These are phyloP conservation scores for Pagetopsis macropterus DNA, from an alignment of 2,797 vertebrate species.

Conservation along the genomic window DNA sequence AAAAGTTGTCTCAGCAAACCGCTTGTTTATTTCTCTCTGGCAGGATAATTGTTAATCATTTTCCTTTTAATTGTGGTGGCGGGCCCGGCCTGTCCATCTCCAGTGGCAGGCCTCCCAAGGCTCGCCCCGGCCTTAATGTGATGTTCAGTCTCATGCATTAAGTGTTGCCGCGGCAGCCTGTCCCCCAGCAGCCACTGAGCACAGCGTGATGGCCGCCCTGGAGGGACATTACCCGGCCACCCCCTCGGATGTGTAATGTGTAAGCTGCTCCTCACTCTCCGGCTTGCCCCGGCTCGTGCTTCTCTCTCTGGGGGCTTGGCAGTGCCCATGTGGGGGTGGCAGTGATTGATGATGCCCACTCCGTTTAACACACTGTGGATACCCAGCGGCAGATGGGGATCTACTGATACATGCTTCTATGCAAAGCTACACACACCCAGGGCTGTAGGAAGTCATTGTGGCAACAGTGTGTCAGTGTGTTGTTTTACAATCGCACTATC, in stretches of 20 bases:
- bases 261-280: slow-evolving; percentile 68
- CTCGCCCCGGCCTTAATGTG: slow-evolving; percentile 72
- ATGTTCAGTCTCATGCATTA: slow-evolving; percentile 69
- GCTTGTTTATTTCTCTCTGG: slow-evolving; percentile 68
- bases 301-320: slow-evolving; percentile 76
- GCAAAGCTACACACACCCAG: slow-evolving; percentile 44
- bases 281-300: slow-evolving; percentile 64
- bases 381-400: slow-evolving; percentile 73
- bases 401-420: slow-evolving; percentile 67
- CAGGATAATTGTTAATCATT: slow-evolving; percentile 77
- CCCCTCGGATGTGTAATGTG: slow-evolving; percentile 75
- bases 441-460: slow-evolving; percentile 52
- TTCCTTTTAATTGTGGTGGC: slow-evolving; percentile 76
- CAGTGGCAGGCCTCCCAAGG: slow-evolving; percentile 66
- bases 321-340: slow-evolving; percentile 76
- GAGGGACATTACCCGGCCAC: slow-evolving; percentile 73
- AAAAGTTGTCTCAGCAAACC: slow-evolving; percentile 61
- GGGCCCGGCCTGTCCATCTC: slow-evolving; percentile 68
- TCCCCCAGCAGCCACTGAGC: slow-evolving; percentile 68
- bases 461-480: slow-evolving; percentile 38
- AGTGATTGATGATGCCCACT: slow-evolving; percentile 82
- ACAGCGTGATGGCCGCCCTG: slow-evolving; percentile 74
- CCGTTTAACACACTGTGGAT: slow-evolving; percentile 76
- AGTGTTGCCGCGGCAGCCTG: slow-evolving; percentile 62
- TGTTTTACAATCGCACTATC: slow-evolving; percentile 45